Base-by-base conservation (phyloP, 2,888 invertebrate species). In the Villa cingulata region DNA sequence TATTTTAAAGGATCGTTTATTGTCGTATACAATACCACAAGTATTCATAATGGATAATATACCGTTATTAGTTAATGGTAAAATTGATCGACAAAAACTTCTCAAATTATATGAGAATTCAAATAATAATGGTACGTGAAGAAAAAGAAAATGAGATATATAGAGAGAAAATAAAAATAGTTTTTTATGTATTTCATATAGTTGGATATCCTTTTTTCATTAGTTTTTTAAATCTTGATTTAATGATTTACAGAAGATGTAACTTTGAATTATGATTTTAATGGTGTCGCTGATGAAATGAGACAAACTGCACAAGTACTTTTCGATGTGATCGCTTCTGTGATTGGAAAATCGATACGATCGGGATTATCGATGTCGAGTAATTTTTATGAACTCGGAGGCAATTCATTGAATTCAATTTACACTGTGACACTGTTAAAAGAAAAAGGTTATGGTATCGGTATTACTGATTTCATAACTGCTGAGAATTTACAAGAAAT, bases 321-420 rank as follows among this genome's bases (percentile, higher is more conserved):
- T 0, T 83, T 89, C 57, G 77, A 81, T 59, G 86, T 84, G 0
- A 78, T 89, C 0, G 81, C 82, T 0, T 74, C 77, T 3, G 82
- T 87, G 0, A 74, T 85, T 18, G 81, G 81, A 1, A 72, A 78
- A 41, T 75, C 83, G 0, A 71, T 75, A 0, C 71, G 85, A 7
- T 73, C 76, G 1, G 74, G 74, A 1, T 66, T 88, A 9, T 75
- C 77, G 0, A 60, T 78, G 0, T 69, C 77, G 17, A 78, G 82
- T 0, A 86, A 86, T 56, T 90, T 89, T 65, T 90, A 84, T 62
- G 81, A 86, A 56, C 72, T 90, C 37, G 90, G 90, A 2, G 90
- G 90, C 14, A 88, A 89, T 61, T 89, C 89, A 0, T 71, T 90
- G 18, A 90, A 90, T 63, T 87, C 89, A 0, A 83, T 90, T 49